phyloP scores from a whole-genome alignment of 2,888 invertebrate genomes.

The Belgica antarctica region DNA sequence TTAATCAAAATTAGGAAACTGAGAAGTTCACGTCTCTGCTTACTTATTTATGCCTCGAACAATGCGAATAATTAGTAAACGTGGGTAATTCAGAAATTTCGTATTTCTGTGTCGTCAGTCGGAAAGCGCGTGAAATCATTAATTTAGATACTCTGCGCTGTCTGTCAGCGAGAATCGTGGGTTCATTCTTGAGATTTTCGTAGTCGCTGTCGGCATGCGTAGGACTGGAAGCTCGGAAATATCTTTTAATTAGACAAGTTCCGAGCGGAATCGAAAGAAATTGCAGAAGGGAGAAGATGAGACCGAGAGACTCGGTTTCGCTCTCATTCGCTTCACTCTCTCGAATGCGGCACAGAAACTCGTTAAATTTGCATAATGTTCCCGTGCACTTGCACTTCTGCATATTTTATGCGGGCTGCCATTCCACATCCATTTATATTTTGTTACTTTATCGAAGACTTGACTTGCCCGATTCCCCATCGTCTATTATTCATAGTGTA shows the following conservation, averaged over 20 bases:
- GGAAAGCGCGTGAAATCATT: too few relatives aligned
- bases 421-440: conserved; percentile 15
- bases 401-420: conserved; percentile 41
- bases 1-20: too few relatives aligned
- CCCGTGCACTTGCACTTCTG: conserved; percentile 42
- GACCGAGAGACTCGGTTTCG: background rate
- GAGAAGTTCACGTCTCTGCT: too few relatives aligned
- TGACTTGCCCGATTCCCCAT: conserved; percentile 19
- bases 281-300: background rate
- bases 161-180: too few relatives aligned
- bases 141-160: too few relatives aligned
- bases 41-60: too few relatives aligned
- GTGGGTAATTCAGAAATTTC: too few relatives aligned
- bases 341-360: conserved; percentile 1
- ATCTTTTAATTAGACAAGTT: background rate
- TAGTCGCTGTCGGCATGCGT: too few relatives aligned
- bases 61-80: too few relatives aligned
- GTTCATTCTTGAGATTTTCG: too few relatives aligned
- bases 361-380: conserved; percentile 41
- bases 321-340: background rate
- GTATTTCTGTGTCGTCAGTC: too few relatives aligned
- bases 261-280: background rate
- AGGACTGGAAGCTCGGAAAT: too few relatives aligned
- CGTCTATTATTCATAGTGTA: conserved; percentile 19
- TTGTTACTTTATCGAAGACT: conserved; percentile 22